Conservation (phyloP, 2,888 invertebrate genomes). For the Ernsta delagoae region DNA sequence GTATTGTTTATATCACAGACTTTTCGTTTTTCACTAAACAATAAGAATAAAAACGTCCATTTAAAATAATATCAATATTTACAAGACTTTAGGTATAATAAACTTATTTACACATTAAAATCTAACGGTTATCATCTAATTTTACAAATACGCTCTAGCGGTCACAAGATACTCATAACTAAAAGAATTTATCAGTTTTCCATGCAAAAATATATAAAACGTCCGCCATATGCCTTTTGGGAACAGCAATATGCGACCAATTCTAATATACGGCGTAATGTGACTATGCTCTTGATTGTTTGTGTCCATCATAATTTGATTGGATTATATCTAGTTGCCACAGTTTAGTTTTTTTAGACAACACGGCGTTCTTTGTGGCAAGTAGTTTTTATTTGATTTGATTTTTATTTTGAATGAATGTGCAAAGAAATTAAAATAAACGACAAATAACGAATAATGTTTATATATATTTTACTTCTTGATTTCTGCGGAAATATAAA, state of each 20-base stretch:
- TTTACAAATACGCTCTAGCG: constrained; percentile 82
- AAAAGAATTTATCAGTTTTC: constrained; percentile 85
- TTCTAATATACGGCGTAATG: constrained; percentile 32
- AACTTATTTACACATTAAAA: constrained; percentile 84
- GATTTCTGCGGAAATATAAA: too few relatives aligned
- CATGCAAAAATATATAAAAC: constrained; percentile 85
- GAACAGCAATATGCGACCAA: constrained; percentile 66
- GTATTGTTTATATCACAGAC: constrained; percentile 87
- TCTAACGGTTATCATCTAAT: constrained; percentile 82
- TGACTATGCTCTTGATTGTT: constrained; percentile 35
- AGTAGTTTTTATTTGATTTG: constrained; percentile 18
- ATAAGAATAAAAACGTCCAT: constrained; percentile 85
- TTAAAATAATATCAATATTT: constrained; percentile 84
- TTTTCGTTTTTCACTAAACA: constrained; percentile 85
- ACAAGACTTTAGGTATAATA: constrained; percentile 81
- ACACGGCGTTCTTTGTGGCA: constrained; percentile 60
- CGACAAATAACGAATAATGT: too few relatives aligned
- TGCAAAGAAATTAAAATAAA: too few relatives aligned
- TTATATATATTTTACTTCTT: too few relatives aligned
- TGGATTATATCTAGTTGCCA: constrained; percentile 75
- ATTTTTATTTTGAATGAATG: background rate
- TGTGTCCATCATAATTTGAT: constrained; percentile 51
- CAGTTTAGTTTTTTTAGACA: constrained; percentile 58
- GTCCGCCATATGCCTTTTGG: constrained; percentile 86
- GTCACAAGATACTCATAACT: constrained; percentile 84